phyloP scores from a whole-genome alignment of 2,888 invertebrate species.

The Tethea ocularis region DNA sequence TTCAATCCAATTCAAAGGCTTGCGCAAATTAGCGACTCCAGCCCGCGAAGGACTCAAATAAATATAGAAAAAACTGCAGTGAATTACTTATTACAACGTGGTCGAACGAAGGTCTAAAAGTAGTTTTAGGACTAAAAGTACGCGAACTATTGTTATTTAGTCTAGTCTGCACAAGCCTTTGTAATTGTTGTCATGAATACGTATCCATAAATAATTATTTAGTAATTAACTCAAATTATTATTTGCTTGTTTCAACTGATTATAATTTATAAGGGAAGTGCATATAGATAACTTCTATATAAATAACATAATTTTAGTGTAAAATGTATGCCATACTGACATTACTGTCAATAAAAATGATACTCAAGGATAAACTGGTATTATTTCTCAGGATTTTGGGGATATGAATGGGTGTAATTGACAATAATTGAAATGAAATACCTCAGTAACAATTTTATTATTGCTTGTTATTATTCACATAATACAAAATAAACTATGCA shows the following conservation, averaged over 20 bases:
- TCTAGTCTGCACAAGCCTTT: no score
- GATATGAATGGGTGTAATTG: slow-evolving; percentile 2
- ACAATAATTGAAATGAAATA: slow-evolving; percentile 45
- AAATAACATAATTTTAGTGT: slow-evolving; percentile 48
- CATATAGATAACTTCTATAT: slow-evolving; percentile 35
- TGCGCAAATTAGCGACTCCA: no score
- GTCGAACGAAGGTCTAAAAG: no score
- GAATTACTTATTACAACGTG: no score
- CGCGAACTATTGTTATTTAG: no score
- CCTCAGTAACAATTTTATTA: slow-evolving; percentile 85
- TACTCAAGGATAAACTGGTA: slow-evolving; percentile 24
- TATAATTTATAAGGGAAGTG: slow-evolving; percentile 16
- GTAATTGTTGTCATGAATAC: background rate
- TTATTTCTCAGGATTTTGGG: background rate
- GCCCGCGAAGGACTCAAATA: no score
- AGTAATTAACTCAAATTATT: background rate
- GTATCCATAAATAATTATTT: background rate
- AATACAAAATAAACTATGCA: slow-evolving; percentile 88
- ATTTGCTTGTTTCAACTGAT: slow-evolving; percentile 20
- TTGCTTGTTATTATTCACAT: slow-evolving; percentile 87
- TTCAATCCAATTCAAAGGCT: background rate
- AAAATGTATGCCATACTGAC: slow-evolving; percentile 60
- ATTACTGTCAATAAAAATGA: slow-evolving; percentile 34
- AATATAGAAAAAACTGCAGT: no score
- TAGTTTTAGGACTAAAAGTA: no score